Evolutionary conservation across 2,888 invertebrate species (phyloP).

Genomic region (Argyresthia goedartella): DNA sequence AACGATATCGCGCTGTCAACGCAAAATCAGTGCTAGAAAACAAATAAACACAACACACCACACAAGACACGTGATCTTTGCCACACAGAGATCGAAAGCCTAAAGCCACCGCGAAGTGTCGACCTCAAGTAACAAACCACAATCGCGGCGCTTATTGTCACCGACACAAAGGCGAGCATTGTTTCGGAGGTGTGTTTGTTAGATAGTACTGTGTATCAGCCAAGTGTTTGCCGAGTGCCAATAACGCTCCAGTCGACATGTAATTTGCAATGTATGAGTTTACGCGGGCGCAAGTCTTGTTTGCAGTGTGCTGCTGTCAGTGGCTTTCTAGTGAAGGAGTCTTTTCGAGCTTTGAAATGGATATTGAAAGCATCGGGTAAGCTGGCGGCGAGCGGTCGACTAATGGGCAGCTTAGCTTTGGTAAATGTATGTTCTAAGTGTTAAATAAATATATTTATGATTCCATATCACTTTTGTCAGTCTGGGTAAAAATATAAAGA

Average conservation of each 20-base stretch:
- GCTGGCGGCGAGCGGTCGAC: not conserved
- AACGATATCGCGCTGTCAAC: too few relatives aligned
- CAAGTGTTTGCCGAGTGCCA: conserved; percentile 1
- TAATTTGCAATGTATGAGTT: conserved; percentile 6
- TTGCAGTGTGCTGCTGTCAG: not conserved
- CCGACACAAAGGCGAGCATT: too few relatives aligned
- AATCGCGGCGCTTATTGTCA: too few relatives aligned
- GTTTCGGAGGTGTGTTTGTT: not conserved
- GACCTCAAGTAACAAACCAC: too few relatives aligned
- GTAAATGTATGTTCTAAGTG: too few relatives aligned
- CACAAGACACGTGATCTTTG: not conserved
- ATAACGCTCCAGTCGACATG: not conserved
- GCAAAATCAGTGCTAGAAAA: too few relatives aligned
- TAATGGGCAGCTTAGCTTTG: too few relatives aligned
- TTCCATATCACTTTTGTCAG: too few relatives aligned
- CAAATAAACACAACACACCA: not conserved
- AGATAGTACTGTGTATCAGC: not conserved
- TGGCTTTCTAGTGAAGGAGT: not conserved
- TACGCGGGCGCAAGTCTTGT: not conserved
- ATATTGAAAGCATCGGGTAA: not conserved
- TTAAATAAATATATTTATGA: too few relatives aligned
- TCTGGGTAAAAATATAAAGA: too few relatives aligned
- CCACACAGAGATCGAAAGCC: too few relatives aligned
- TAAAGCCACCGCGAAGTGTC: too few relatives aligned
- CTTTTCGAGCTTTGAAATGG: not conserved